A percentile compares a stretch with the other conserved stretches of the same genome.
These are phyloP conservation scores for Aurelia sp. DNA, from an alignment of 30 jellyfish, hydroid and myxozoan genomes.

Conservation along the genomic window DNA sequence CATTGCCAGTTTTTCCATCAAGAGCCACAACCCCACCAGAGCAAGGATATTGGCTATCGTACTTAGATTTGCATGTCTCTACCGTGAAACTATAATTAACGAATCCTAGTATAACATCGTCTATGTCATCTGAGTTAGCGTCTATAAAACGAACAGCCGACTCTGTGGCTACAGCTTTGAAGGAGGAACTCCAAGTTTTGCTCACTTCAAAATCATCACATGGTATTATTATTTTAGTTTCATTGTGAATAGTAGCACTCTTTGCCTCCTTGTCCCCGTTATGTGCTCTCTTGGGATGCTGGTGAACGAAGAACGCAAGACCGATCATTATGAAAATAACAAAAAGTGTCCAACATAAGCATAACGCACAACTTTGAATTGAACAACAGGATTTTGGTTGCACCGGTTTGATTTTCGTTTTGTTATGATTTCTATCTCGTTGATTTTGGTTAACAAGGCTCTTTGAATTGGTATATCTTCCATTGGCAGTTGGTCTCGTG, in stretches of 20 bases:
- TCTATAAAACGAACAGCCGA: constrained; percentile 79
- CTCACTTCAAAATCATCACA: constrained; percentile 67
- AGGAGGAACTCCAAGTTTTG: constrained; percentile 72
- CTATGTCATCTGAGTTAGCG: constrained; percentile 75
- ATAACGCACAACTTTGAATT: constrained; percentile 1
- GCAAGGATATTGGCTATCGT: constrained; percentile 48
- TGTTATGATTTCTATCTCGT: not conserved
- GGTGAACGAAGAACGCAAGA: constrained; percentile 27
- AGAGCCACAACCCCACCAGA: constrained; percentile 86
- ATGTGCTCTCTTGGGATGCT: constrained; percentile 5
- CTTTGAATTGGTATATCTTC: not conserved
- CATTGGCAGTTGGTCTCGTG: not conserved
- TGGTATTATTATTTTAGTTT: constrained; percentile 10
- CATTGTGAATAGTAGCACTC: not conserved
- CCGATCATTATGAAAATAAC: constrained; percentile 25
- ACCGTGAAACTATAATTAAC: constrained; percentile 41
- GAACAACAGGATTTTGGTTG: constrained; percentile 43
- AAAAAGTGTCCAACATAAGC: not conserved
- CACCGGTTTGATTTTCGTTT: constrained; percentile 7
- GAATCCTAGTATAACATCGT: constrained; percentile 80
- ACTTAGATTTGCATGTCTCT: no score
- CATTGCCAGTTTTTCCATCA: constrained; percentile 86
- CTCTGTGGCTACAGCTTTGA: constrained; percentile 77
- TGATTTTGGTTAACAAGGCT: not conserved
- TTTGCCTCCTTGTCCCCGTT: no score